Base-by-base conservation (phyloP, 2,888 invertebrate genomes). In the Calameuta filiformis region DNA sequence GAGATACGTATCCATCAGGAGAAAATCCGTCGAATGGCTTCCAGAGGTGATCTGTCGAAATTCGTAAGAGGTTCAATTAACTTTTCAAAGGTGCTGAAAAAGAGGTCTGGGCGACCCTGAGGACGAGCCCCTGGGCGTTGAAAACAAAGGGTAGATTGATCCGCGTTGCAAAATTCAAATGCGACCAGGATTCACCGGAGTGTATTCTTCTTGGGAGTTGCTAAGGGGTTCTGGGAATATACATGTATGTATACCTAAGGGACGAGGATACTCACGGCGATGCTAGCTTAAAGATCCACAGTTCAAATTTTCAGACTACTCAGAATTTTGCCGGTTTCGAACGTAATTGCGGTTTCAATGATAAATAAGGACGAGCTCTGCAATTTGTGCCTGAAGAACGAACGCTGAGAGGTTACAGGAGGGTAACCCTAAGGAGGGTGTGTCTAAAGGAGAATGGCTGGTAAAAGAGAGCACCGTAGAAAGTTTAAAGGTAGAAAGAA, bases 261-360 rank as follows among this genome's bases (percentile, higher is more conserved):
- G 56, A 56, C 56, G 9, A 56, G 23, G 23, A 56, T 40, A 40
- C 40, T 56, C 23, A 6, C 23, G 56, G 56, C 9, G 23, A 23
- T 23, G 56, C 56, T 56, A 56, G 9, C 23, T 23, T 23, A 56
- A 56, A 56, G 56, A 56, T 2, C 23, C 23, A 2, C 9, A 56
- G 56, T 6, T 56, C 56, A 9, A 56, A 56, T 56, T 56, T 56
- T 23, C 56, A 23, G 23, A 56, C 56, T 23, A 23, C 56, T 23
- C 56, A 56, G 56, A 56, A 23, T 56, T 77, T 76, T 74, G 68
- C 74, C 68, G 69, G 73, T 73, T 75, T 82, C 37, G 75, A 80
- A 76, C 79, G 76, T 83, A 80, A 83, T 81, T 83, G 80, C 79
- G 79, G 75, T 68, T 80, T 79, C 79, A 76, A 73, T 77, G 56